Evolutionary conservation across 1,140 invertebrate species (phyloP).

Genomic region (Vanessa atalanta): DNA sequence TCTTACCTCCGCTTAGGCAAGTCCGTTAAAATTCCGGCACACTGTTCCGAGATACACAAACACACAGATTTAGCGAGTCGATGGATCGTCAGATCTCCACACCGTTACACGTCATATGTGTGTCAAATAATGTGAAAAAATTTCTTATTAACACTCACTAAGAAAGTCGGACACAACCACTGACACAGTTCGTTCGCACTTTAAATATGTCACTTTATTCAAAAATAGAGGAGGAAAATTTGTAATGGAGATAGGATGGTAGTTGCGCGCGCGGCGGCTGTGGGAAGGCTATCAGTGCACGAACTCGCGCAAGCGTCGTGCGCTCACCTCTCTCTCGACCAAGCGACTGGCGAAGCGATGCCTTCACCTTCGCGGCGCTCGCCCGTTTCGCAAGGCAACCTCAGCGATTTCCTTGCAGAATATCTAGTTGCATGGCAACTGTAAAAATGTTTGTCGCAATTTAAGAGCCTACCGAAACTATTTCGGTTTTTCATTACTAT

Average conservation of each 20-base stretch:
- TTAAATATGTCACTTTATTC: conserved; percentile 35
- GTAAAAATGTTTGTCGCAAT: conserved; percentile 61
- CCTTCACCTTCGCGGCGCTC: conserved; percentile 67
- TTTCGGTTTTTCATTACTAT: conserved; percentile 5
- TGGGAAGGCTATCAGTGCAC: conserved; percentile 17
- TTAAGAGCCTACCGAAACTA: conserved; percentile 17
- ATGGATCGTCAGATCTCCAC: conserved; percentile 70
- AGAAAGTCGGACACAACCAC: conserved; percentile 63
- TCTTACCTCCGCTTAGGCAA: conserved; percentile 76
- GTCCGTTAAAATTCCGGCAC: conserved; percentile 78
- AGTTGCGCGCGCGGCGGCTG: conserved; percentile 63
- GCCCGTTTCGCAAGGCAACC: conserved; percentile 71
- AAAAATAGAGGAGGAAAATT: conserved; percentile 22
- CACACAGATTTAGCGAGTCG: conserved; percentile 75
- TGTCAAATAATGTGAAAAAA: conserved; percentile 69
- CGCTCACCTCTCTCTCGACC: conserved; percentile 66
- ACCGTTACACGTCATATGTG: conserved; percentile 78
- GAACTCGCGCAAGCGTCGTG: conserved; percentile 61
- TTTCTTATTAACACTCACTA: conserved; percentile 51
- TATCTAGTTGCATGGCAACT: conserved; percentile 78
- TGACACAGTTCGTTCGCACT: conserved; percentile 51
- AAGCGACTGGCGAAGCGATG: conserved; percentile 65
- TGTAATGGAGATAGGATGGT: conserved; percentile 37
- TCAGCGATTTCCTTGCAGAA: conserved; percentile 68
- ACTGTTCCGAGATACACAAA: conserved; percentile 73